These are phyloP conservation scores for Chromoteleia sp. DNA, from an alignment of 2,888 invertebrate genomes.

Conservation along the genomic window DNA sequence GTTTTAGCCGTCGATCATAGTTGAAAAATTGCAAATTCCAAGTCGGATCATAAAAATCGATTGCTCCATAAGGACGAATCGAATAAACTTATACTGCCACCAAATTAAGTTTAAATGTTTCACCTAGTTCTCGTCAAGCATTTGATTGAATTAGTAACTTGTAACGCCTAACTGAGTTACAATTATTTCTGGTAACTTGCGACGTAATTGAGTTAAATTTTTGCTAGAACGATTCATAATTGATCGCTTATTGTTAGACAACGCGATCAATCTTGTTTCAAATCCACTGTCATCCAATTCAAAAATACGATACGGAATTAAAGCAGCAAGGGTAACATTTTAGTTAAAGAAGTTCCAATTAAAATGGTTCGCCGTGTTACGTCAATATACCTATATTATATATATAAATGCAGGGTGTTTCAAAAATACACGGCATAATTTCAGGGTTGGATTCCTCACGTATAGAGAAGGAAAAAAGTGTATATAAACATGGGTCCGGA, in stretches of 20 bases:
- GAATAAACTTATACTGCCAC: no score
- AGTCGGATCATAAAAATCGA: not conserved
- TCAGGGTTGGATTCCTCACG: no score
- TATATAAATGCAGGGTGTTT: no score
- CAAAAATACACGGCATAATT: no score
- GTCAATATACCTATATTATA: no score
- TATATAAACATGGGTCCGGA: no score
- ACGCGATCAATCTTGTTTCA: constrained; percentile 25
- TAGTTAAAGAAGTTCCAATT: no score
- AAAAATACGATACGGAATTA: constrained; percentile 12
- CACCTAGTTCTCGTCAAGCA: constrained; percentile 43
- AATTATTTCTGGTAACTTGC: constrained; percentile 58
- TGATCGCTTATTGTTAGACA: constrained; percentile 46
- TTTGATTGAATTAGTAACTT: constrained; percentile 63
- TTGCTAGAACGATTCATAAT: constrained; percentile 47
- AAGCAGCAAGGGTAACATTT: not conserved
- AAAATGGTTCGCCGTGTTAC: no score
- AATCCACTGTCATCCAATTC: constrained; percentile 21
- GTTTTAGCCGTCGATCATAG: constrained; percentile 8
- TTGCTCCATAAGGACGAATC: not conserved
- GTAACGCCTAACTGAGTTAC: constrained; percentile 60
- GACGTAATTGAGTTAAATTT: constrained; percentile 49
- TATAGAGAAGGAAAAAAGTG: no score
- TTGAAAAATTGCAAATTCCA: not conserved
- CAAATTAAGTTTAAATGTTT: no score